A percentile compares a stretch with the other conserved stretches of the same genome.
These are phyloP conservation scores for Pterophyllum scalare DNA, from an alignment of 2,113 vertebrate genomes.

Conservation along the genomic window DNA sequence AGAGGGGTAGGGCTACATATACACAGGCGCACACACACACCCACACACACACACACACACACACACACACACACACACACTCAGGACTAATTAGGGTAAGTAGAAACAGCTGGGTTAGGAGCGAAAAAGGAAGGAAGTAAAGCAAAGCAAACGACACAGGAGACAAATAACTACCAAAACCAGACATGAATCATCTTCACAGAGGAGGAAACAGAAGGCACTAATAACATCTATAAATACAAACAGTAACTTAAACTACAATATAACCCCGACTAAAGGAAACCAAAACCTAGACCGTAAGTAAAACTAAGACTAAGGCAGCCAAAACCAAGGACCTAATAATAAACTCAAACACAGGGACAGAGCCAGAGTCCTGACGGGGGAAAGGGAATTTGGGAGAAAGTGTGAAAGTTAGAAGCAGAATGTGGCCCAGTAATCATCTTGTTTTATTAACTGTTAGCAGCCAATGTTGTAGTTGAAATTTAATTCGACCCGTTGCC, in stretches of 20 bases:
- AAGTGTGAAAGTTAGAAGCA: not conserved
- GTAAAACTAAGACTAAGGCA: not conserved
- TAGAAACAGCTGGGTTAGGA: not conserved
- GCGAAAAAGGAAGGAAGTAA: not conserved
- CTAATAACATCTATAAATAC: rapidly evolving
- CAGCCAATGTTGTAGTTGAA: not conserved
- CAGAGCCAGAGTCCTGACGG: no score
- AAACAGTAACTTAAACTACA: not conserved
- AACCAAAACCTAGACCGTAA: not conserved
- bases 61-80: no score
- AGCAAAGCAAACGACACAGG: not conserved
- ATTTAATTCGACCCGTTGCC: not conserved
- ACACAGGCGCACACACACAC: no score
- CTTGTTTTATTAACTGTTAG: not conserved
- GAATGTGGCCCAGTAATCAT: not conserved
- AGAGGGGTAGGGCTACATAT: no score
- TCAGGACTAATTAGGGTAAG: no score
- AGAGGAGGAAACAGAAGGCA: not conserved
- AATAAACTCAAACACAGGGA: no score
- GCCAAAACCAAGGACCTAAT: no score
- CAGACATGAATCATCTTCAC: not conserved
- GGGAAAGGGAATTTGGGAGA: not conserved
- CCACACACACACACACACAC: no score
- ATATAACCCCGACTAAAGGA: rapidly evolving
- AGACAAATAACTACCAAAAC: not conserved